Percentiles rank a stretch among this genome's conserved stretches.
Conservation (phyloP, 2,888 invertebrate species). For the Carabus problematicus region DNA sequence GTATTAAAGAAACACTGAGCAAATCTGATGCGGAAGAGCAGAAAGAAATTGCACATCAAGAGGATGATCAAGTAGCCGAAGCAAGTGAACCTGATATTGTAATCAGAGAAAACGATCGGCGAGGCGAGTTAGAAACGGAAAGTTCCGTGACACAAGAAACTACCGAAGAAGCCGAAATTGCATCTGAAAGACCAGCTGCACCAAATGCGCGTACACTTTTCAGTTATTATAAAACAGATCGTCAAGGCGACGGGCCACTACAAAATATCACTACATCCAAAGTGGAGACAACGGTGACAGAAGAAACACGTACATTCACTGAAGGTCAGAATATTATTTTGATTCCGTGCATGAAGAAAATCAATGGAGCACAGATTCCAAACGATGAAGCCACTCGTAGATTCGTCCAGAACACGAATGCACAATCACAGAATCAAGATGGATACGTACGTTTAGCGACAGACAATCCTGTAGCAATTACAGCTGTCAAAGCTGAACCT, state of each 20-base stretch:
- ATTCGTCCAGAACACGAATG: no score
- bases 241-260: no score
- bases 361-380: not conserved
- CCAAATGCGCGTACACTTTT: slow-evolving; percentile 54
- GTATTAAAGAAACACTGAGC: slow-evolving; percentile 25
- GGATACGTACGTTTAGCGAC: no score
- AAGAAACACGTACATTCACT: not conserved
- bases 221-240: no score
- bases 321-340: slow-evolving; percentile 30
- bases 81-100: slow-evolving; percentile 2
- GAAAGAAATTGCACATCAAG: slow-evolving; percentile 6
- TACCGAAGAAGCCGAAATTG: not conserved
- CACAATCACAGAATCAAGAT: no score
- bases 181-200: slow-evolving; percentile 50
- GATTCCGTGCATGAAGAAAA: slow-evolving; percentile 28
- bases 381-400: not conserved
- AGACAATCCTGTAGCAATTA: slow-evolving; percentile 4
- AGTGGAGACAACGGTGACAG: no score
- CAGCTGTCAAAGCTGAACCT: slow-evolving; percentile 8
- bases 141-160: not conserved
- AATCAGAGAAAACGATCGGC: slow-evolving; percentile 12
- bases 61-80: slow-evolving; percentile 12
- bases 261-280: slow-evolving; percentile 2
- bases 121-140: slow-evolving; percentile 8
- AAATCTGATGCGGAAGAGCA: slow-evolving; percentile 19